Evolutionary conservation across 2,113 vertebrate species (phyloP).

Genomic region (Nibea albiflora): DNA sequence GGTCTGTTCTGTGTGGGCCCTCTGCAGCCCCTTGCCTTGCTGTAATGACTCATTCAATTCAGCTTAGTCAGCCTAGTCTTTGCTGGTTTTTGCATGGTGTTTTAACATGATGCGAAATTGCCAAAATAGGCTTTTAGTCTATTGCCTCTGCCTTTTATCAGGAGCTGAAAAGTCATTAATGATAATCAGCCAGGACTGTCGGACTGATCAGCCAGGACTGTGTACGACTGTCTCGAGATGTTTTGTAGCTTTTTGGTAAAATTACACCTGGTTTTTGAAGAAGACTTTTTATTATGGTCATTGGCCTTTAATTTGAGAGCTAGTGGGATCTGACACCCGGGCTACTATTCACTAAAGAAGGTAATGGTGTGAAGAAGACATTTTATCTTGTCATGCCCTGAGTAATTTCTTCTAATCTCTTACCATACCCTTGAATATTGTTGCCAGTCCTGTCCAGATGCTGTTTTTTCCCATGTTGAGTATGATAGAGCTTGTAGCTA

Average conservation of each 20-base stretch:
- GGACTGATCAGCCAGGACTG: too few relatives aligned
- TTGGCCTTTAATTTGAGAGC: neutral
- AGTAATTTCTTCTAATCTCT: neutral
- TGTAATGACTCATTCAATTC: conserved; percentile 56
- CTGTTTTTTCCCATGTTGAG: neutral
- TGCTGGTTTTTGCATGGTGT: conserved; percentile 13
- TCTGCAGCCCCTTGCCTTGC: conserved; percentile 53
- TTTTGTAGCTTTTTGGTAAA: neutral
- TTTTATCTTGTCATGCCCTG: neutral
- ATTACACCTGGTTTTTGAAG: conserved; percentile 1
- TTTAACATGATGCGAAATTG: conserved; percentile 34
- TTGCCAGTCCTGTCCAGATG: neutral
- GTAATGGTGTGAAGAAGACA: neutral
- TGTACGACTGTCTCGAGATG: neutral
- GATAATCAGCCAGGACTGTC: neutral
- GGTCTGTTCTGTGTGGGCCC: conserved; percentile 53
- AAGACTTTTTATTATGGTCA: neutral
- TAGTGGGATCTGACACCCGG: neutral
- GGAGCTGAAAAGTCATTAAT: conserved; percentile 19
- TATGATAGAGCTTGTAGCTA: neutral
- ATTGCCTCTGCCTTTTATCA: conserved; percentile 16
- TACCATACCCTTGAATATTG: neutral
- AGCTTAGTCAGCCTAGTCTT: conserved; percentile 40
- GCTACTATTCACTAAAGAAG: neutral
- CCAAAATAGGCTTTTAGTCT: conserved; percentile 15